Evolutionary conservation across 2,797 vertebrate species (phyloP).

Genomic region (Cossypha polioptera): DNA sequence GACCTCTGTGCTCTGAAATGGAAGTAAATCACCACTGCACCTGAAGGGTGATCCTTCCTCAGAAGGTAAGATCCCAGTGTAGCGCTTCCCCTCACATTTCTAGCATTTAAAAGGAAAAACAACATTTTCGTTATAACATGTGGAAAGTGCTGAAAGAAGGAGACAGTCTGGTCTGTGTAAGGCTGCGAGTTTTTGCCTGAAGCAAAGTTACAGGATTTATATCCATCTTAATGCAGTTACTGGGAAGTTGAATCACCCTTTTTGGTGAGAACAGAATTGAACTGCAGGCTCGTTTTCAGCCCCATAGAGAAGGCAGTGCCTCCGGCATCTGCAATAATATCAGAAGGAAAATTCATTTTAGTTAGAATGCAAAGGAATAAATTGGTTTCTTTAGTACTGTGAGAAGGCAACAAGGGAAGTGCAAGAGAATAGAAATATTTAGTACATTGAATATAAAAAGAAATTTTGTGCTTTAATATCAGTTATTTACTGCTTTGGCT

Average conservation of each 20-base stretch:
- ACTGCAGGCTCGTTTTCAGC: not conserved
- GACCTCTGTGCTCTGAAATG: not conserved
- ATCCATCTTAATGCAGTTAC: not conserved
- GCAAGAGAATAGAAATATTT: conserved; percentile 50
- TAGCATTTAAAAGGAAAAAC: not conserved
- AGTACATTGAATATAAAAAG: conserved; percentile 35
- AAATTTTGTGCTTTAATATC: conserved; percentile 37
- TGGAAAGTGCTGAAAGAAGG: not conserved
- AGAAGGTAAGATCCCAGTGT: not conserved
- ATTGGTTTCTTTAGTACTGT: conserved; percentile 4
- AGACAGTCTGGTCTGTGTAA: not conserved
- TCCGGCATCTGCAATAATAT: not conserved
- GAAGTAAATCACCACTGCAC: not conserved
- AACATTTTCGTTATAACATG: not conserved
- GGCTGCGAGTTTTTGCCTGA: not conserved
- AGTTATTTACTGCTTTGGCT: conserved; percentile 54
- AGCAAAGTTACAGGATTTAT: not conserved
- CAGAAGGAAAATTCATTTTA: conserved; percentile 26
- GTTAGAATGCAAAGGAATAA: not conserved
- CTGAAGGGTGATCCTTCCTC: not conserved
- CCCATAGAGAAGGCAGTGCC: not conserved
- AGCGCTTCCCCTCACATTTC: not conserved
- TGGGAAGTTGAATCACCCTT: not conserved
- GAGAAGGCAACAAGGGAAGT: conserved; percentile 3
- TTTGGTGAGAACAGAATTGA: not conserved